Conservation (phyloP, 2,888 invertebrate genomes). For the Clunio marinus region DNA sequence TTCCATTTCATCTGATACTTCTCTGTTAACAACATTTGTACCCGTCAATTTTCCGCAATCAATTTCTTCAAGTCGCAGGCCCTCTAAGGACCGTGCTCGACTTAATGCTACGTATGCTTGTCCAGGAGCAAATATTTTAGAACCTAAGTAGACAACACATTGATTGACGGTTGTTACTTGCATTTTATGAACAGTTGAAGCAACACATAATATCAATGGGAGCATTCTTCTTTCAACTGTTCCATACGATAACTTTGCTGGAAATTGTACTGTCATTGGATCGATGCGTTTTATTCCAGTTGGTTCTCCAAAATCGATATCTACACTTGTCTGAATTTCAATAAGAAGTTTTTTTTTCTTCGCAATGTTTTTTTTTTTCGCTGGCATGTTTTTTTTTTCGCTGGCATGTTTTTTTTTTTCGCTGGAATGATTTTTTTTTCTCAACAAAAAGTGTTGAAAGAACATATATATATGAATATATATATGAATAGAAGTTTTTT, state of each 20-base stretch:
- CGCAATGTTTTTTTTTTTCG: no score
- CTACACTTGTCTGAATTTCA: no score
- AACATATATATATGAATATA: no score
- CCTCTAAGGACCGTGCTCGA: constrained; percentile 42
- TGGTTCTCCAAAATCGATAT: constrained; percentile 38
- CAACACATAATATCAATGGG: constrained; percentile 41
- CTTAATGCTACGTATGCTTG: constrained; percentile 45
- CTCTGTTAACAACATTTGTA: constrained; percentile 37
- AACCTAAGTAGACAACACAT: constrained; percentile 42
- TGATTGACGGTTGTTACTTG: constrained; percentile 42
- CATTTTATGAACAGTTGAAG: constrained; percentile 12
- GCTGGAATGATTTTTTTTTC: no score
- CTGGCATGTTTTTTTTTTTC: no score
- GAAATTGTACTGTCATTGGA: constrained; percentile 27
- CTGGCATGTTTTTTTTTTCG: no score
- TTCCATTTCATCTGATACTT: constrained; percentile 40
- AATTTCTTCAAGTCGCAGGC: constrained; percentile 42
- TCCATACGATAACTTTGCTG: constrained; percentile 41
- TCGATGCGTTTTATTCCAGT: constrained; percentile 41
- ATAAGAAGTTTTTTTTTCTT: no score
- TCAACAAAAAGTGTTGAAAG: no score
- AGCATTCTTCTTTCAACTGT: constrained; percentile 42
- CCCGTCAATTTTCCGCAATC: constrained; percentile 40
- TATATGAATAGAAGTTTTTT: no score
- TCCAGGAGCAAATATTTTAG: constrained; percentile 42